Percentiles rank a stretch among this genome's conserved stretches.
These are phyloP conservation scores for Oplegnathus fasciatus DNA, from an alignment of 2,113 vertebrate genomes.

Conservation along the genomic window DNA sequence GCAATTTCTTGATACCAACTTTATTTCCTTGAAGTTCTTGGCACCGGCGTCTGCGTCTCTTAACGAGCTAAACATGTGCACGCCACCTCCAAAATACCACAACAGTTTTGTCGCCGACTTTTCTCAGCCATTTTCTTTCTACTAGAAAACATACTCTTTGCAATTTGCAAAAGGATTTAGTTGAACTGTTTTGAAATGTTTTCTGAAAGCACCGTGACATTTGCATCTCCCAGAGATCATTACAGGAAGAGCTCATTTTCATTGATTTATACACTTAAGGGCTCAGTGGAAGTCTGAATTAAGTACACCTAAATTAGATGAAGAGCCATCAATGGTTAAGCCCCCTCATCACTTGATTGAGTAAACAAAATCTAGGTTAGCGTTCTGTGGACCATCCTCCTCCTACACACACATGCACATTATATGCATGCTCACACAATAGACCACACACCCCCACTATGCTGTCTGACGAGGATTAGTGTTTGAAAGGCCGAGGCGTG, in stretches of 20 bases:
- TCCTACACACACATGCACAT: conserved; percentile 48
- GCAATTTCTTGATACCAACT: not conserved
- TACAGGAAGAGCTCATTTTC: conserved; percentile 18
- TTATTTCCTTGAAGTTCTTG: not conserved
- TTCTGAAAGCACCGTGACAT: not conserved
- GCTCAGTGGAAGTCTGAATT: conserved; percentile 38
- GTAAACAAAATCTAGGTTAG: conserved; percentile 62
- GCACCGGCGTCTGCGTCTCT: not conserved
- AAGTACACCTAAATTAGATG: conserved; percentile 53
- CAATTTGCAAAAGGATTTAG: not conserved
- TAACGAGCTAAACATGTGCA: not conserved
- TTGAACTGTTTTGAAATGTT: conserved; percentile 1
- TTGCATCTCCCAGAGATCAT: conserved; percentile 26
- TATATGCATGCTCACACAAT: not conserved
- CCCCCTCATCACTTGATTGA: conserved; percentile 65
- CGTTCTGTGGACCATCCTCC: conserved; percentile 47
- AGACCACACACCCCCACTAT: conserved; percentile 26
- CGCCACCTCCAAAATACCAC: not conserved
- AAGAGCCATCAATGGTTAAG: conserved; percentile 54
- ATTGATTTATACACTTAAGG: conserved; percentile 20
- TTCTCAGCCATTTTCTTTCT: not conserved
- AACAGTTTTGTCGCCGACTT: not conserved
- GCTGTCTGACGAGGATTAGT: conserved; percentile 74
- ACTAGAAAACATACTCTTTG: not conserved
- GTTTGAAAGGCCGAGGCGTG: conserved; percentile 70